Percentiles rank a stretch among this genome's conserved stretches.
Evolutionary conservation across 2,113 vertebrate genomes (phyloP).

Genomic region (Pelmatolapia mariae): DNA sequence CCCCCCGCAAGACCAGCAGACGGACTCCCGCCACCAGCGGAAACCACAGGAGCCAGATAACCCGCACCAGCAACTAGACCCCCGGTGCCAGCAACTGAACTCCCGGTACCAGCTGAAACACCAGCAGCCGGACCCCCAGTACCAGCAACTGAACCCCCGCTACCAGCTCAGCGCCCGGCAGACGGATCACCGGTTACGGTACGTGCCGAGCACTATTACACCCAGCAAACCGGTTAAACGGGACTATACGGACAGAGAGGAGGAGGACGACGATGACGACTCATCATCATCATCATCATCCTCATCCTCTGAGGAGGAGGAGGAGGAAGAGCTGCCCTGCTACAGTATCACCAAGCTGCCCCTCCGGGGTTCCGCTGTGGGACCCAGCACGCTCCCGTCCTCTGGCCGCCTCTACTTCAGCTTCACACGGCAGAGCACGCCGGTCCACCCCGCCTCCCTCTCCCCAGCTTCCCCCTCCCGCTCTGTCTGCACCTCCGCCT

Average conservation of each 20-base stretch:
- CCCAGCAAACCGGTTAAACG: slow-evolving; percentile 71
- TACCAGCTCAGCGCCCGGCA: slow-evolving; percentile 20
- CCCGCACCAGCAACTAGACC: slow-evolving; percentile 68
- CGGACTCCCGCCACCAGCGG: slow-evolving; percentile 74
- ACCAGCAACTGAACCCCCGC: slow-evolving; percentile 38
- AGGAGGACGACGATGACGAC: slow-evolving; percentile 67
- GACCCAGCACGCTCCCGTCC: slow-evolving; percentile 62
- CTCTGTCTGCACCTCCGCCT: slow-evolving; percentile 65
- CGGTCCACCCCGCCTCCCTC: slow-evolving; percentile 61
- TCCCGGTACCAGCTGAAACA: slow-evolving; percentile 62
- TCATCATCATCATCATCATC: background rate
- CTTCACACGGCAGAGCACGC: slow-evolving; percentile 82
- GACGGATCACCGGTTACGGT: background rate
- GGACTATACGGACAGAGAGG: slow-evolving; percentile 79
- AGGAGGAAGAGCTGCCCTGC: slow-evolving; percentile 69
- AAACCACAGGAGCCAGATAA: background rate
- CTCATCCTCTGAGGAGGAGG: slow-evolving; percentile 5
- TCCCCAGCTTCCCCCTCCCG: slow-evolving; percentile 77
- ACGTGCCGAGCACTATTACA: slow-evolving; percentile 49
- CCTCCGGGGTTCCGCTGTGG: slow-evolving; percentile 80
- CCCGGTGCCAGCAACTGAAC: slow-evolving; percentile 63
- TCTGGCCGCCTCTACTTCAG: slow-evolving; percentile 82
- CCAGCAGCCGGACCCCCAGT: slow-evolving; percentile 34
- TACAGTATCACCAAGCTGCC: slow-evolving; percentile 82
- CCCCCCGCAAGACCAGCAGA: background rate